These are phyloP conservation scores for Larimichthys polyactis DNA, from an alignment of 2,113 vertebrate species.

Conservation along the genomic window DNA sequence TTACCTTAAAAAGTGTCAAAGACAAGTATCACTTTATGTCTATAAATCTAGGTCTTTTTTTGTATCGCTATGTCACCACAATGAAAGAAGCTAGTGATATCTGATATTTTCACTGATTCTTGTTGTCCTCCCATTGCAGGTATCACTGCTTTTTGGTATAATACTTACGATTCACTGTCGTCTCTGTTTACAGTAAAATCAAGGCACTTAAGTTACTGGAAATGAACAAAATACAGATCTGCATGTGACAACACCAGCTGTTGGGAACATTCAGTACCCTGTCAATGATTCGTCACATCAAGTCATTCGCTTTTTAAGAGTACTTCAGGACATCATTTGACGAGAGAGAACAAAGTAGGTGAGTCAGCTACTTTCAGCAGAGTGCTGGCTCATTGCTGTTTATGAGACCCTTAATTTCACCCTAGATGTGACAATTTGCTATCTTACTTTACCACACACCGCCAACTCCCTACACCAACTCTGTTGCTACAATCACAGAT, in stretches of 20 bases:
- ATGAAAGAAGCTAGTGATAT: background rate
- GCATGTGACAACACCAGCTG: background rate
- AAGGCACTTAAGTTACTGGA: background rate
- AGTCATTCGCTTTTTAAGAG: background rate
- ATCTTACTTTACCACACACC: background rate
- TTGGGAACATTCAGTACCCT: background rate
- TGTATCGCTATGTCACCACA: background rate
- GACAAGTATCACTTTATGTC: slow-evolving; percentile 43
- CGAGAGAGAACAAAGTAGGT: background rate
- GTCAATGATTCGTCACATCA: background rate
- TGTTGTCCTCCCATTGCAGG: background rate
- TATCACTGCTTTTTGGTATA: background rate
- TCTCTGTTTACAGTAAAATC: background rate
- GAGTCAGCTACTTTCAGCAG: background rate
- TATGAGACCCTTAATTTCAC: slow-evolving; percentile 21
- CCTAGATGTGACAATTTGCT: slow-evolving; percentile 3
- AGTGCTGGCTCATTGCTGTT: slow-evolving; percentile 18
- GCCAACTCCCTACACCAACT: background rate
- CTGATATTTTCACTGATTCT: background rate
- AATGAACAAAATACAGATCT: background rate
- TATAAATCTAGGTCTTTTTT: background rate
- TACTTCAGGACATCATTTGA: background rate
- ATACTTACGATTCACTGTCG: background rate
- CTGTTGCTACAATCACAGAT: background rate
- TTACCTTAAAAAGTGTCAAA: slow-evolving; percentile 69